Percentiles rank a stretch among this genome's conserved stretches.
phyloP scores from a whole-genome alignment of 1,140 invertebrate species.

The Drosophila funebris region DNA sequence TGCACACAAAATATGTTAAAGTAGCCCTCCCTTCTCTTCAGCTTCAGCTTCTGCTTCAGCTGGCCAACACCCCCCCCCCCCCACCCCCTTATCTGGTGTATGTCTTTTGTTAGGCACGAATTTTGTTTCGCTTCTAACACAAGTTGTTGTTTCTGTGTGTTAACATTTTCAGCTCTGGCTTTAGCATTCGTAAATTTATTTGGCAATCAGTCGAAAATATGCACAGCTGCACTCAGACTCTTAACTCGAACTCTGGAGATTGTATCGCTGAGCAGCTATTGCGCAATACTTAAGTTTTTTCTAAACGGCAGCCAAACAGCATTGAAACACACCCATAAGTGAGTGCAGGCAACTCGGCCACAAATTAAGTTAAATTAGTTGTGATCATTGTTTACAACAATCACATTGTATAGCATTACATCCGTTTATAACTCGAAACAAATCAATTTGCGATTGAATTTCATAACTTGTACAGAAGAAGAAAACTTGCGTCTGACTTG shows the following conservation, averaged over 20 bases:
- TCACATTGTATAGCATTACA: conserved; percentile 13
- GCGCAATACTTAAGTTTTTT: conserved; percentile 65
- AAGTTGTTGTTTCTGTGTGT: conserved; percentile 37
- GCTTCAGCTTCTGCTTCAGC: too few relatives aligned
- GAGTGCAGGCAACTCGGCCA: neutral
- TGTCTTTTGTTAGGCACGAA: conserved; percentile 65
- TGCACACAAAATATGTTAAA: conserved; percentile 75
- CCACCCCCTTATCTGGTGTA: neutral
- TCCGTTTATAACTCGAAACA: neutral
- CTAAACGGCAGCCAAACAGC: conserved; percentile 19
- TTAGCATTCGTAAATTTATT: conserved; percentile 57
- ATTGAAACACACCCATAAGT: conserved; percentile 59
- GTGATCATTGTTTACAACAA: conserved; percentile 47
- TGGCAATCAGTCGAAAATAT: conserved; percentile 71
- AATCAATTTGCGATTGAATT: too few relatives aligned
- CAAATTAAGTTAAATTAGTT: conserved; percentile 56
- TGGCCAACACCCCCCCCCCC: too few relatives aligned
- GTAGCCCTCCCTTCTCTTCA: neutral
- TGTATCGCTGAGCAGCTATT: conserved; percentile 64
- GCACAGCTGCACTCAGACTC: conserved; percentile 63
- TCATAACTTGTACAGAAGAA: too few relatives aligned
- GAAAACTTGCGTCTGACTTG: too few relatives aligned
- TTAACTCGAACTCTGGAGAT: conserved; percentile 44
- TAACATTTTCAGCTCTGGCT: conserved; percentile 27
- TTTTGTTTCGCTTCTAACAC: conserved; percentile 67